Evolutionary conservation across 2,797 vertebrate genomes (phyloP), one percentile per base, ranked within the genome.

Genomic region (Hemibagrus guttatus): DNA sequence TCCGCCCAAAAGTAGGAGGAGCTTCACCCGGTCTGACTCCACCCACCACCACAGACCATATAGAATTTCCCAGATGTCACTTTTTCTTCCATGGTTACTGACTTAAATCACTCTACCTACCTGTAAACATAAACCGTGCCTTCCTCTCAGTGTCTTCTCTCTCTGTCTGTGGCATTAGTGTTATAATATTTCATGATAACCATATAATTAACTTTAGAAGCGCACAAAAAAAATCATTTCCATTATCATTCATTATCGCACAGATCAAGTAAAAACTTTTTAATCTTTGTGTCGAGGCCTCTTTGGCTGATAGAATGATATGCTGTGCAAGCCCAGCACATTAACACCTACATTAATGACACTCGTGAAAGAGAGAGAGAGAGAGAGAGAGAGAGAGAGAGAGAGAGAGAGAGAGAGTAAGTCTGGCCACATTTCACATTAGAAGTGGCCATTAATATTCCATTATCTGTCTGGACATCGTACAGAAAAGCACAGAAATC

Each of bases 321-420:
- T 83, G 82, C 83, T 86, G 86, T 85, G 85, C 79, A 46, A 90
- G 84, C 86, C 88, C 86, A 75, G 84, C 89, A 86, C 88, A 88
- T 90, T 90, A 90, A 88, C 88, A 87, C 89, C 88, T 84, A 88
- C 89, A 56, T 89, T 90, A 88, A 90, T 86, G 88, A 82, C 88
- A 83, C 84, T 89, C 64, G 79, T 89, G 86, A 90, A 84, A 81
- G 79, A 84, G 5, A 42, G 17, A 35, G 35, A 42, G 7, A 39
- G 14, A 46, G 21, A 72, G 19, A 42, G 21, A 35, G 39, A 72
- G 71, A 49, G 42, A 74, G 42, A 74, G 69, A 74, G 39, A 52
- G 71, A 74, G 71, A 72, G 39, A 72, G 74, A 76, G 52, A 31
- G 74, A 76, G 26, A 75, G 13, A 78, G 89, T 89, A 90, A 87